A percentile compares a stretch with the other conserved stretches of the same genome.
phyloP scores from a whole-genome alignment of 2,888 invertebrate species.

The Drosophila eohydei region DNA sequence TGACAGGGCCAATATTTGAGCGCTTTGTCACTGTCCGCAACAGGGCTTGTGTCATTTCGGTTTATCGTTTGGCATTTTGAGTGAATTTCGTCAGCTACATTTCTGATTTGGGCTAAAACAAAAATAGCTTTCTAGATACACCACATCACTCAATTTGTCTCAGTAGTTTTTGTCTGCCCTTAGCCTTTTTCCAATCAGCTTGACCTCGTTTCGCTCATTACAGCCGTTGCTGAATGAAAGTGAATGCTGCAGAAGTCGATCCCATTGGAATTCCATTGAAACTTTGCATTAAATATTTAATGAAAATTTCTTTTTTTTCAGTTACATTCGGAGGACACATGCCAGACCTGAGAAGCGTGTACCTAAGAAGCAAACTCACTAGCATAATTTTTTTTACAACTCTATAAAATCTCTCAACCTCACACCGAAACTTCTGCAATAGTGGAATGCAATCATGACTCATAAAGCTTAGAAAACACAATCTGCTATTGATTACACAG shows the following conservation, averaged over 20 bases:
- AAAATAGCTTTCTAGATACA: constrained; percentile 34
- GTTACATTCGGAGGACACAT: too few species aligned
- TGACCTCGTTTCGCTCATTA: constrained; percentile 25
- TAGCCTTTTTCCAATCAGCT: constrained; percentile 23
- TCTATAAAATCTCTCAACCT: too few species aligned
- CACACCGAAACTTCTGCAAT: too few species aligned
- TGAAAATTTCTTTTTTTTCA: too few species aligned
- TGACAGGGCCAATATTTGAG: constrained; percentile 70
- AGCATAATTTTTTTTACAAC: too few species aligned
- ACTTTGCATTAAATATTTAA: neutral
- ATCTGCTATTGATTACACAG: too few species aligned
- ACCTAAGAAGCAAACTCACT: too few species aligned
- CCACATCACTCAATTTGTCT: constrained; percentile 31
- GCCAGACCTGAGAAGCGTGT: too few species aligned
- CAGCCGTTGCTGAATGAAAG: neutral
- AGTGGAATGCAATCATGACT: too few species aligned
- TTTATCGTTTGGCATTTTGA: constrained; percentile 64
- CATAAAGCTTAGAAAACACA: too few species aligned
- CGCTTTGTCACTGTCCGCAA: constrained; percentile 75
- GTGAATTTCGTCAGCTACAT: constrained; percentile 44
- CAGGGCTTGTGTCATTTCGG: constrained; percentile 55
- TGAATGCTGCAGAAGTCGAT: neutral
- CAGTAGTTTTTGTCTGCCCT: constrained; percentile 8
- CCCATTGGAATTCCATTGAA: neutral
- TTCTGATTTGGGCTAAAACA: constrained; percentile 33